Evolutionary conservation across 2,113 vertebrate species (phyloP).

Genomic region (Hippopotamus amphibius): DNA sequence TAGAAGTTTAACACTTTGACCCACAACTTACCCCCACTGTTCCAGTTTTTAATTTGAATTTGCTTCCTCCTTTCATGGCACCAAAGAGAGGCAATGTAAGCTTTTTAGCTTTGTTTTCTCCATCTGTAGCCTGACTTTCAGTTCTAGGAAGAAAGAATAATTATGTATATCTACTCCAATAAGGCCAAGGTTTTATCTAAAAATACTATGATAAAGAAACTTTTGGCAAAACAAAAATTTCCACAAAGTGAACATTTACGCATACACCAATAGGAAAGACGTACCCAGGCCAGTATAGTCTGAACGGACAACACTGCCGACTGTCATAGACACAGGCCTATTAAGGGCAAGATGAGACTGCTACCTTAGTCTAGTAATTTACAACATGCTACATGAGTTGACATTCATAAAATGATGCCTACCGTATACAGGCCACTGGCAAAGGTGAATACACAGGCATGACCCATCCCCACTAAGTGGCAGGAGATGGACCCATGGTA

Average conservation of each 20-base stretch:
- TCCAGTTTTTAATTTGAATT: slow-evolving; percentile 97
- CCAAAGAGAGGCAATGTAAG: slow-evolving; percentile 93
- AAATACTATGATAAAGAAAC: slow-evolving; percentile 5
- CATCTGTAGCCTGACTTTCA: slow-evolving; percentile 80
- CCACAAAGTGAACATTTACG: background rate
- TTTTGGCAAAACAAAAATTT: slow-evolving; percentile 1
- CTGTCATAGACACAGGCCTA: background rate
- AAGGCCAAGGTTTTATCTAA: slow-evolving; percentile 37
- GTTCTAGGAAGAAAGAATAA: slow-evolving; percentile 78
- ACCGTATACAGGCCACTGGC: background rate
- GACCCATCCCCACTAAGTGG: background rate
- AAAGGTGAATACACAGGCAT: background rate
- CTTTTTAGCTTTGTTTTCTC: slow-evolving; percentile 91
- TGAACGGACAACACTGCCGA: background rate
- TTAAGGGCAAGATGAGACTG: background rate
- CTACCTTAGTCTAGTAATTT: background rate
- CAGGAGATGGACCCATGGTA: background rate
- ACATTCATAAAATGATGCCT: background rate
- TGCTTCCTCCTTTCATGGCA: slow-evolving; percentile 98
- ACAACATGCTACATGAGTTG: background rate
- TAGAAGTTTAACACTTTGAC: background rate
- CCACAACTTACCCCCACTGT: slow-evolving; percentile 93
- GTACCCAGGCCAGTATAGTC: background rate
- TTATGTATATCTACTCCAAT: background rate
- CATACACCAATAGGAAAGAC: background rate